These are phyloP conservation scores for Caenorhabditis sp. DNA, from an alignment of 2,888 invertebrate genomes.

Conservation along the genomic window DNA sequence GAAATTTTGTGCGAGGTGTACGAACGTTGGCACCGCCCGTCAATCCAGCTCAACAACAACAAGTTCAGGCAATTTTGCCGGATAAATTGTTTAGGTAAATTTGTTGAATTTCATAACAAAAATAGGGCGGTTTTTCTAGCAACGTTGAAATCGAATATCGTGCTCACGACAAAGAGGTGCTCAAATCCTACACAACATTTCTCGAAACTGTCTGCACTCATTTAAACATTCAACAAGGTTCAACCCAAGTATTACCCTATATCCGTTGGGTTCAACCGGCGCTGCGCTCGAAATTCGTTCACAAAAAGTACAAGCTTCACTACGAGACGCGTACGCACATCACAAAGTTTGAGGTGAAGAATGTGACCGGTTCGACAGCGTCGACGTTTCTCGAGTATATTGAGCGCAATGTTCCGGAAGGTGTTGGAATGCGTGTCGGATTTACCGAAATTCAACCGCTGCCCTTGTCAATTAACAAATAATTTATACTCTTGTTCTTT, in stretches of 20 bases:
- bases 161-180: conserved; percentile 65
- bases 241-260: conserved; percentile 58
- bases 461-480: conserved; percentile 43
- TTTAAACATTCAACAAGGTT: conserved; percentile 51
- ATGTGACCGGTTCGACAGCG: conserved; percentile 91
- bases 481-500: not conserved
- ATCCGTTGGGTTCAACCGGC: conserved; percentile 76
- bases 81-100: conserved; percentile 29
- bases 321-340: conserved; percentile 94
- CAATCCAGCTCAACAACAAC: conserved; percentile 35
- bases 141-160: conserved; percentile 63
- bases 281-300: conserved; percentile 86
- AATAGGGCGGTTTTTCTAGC: conserved; percentile 8
- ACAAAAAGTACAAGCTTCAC: conserved; percentile 91
- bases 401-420: conserved; percentile 94
- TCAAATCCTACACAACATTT: conserved; percentile 67
- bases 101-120: not conserved
- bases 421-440: conserved; percentile 84
- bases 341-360: conserved; percentile 79
- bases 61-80: conserved; percentile 31
- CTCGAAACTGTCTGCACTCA: conserved; percentile 58
- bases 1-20: not conserved
- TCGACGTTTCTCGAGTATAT: conserved; percentile 94
- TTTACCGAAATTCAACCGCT: conserved; percentile 58
- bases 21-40: conserved; percentile 32